Percentiles rank a stretch among this genome's conserved stretches.
phyloP scores from a whole-genome alignment of 2,797 vertebrate species.

The Anguilla obscura region DNA sequence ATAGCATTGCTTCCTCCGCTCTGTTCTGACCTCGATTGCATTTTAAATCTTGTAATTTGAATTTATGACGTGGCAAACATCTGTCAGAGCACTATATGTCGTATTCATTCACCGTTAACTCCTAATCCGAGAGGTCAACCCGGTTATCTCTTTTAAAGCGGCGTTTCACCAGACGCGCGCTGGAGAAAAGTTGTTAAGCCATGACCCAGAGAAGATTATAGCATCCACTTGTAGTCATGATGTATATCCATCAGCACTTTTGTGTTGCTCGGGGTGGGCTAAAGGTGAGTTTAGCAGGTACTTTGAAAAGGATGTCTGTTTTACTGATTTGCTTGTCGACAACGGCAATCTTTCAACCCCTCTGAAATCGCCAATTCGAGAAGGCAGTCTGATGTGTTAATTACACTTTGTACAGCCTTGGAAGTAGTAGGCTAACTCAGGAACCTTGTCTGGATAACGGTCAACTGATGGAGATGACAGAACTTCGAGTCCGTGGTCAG shows the following conservation, averaged over 20 bases:
- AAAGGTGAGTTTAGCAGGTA: neutral
- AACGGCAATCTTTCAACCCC: neutral
- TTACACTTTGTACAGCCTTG: neutral
- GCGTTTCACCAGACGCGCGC: neutral
- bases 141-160: constrained; percentile 47
- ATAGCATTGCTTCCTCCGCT: neutral
- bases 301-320: neutral
- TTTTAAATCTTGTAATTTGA: constrained; percentile 28
- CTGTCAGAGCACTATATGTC: constrained; percentile 60
- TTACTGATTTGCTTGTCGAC: neutral
- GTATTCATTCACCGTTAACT: constrained; percentile 54
- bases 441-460: neutral
- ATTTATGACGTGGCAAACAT: constrained; percentile 68
- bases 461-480: neutral
- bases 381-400: neutral
- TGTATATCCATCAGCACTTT: neutral
- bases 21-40: neutral
- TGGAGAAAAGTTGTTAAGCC: neutral
- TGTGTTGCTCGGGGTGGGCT: neutral
- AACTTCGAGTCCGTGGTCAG: neutral
- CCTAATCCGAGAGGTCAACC: constrained; percentile 61
- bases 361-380: neutral
- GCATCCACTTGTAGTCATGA: neutral
- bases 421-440: neutral
- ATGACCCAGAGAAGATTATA: neutral